phyloP scores from a whole-genome alignment of 2,888 invertebrate genomes.

The Morinoia aosen region DNA sequence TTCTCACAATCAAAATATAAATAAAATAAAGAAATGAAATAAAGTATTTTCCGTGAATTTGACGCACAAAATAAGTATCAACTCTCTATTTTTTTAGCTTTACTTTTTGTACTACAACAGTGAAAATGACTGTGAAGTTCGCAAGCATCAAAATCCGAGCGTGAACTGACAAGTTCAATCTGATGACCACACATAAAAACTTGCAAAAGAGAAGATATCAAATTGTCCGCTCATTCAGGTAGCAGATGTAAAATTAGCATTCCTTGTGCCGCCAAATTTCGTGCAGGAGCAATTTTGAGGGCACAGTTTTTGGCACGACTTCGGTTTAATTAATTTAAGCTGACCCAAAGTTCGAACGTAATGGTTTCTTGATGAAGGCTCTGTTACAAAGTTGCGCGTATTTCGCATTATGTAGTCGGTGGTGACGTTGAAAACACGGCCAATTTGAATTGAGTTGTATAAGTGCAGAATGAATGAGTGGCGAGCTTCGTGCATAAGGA shows the following conservation, averaged over 20 bases:
- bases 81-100: too few relatives aligned
- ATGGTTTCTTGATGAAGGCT: constrained; percentile 38
- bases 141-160: too few relatives aligned
- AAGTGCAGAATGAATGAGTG: background rate
- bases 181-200: too few relatives aligned
- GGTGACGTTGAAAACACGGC: background rate
- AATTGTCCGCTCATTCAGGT: background rate
- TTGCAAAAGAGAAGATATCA: too few relatives aligned
- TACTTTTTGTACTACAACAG: too few relatives aligned
- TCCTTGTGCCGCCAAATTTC: background rate
- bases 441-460: background rate
- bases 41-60: too few relatives aligned
- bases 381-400: background rate
- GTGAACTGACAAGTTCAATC: too few relatives aligned
- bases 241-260: background rate
- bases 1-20: too few relatives aligned
- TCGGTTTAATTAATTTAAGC: constrained; percentile 18
- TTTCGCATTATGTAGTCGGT: background rate
- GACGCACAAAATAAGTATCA: too few relatives aligned
- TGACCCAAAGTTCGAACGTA: background rate
- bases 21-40: too few relatives aligned
- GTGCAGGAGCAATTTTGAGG: background rate
- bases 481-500: background rate
- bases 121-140: too few relatives aligned
- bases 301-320: background rate